Conservation (phyloP, 1,140 invertebrate genomes). For the Drosophila kanapiae region DNA sequence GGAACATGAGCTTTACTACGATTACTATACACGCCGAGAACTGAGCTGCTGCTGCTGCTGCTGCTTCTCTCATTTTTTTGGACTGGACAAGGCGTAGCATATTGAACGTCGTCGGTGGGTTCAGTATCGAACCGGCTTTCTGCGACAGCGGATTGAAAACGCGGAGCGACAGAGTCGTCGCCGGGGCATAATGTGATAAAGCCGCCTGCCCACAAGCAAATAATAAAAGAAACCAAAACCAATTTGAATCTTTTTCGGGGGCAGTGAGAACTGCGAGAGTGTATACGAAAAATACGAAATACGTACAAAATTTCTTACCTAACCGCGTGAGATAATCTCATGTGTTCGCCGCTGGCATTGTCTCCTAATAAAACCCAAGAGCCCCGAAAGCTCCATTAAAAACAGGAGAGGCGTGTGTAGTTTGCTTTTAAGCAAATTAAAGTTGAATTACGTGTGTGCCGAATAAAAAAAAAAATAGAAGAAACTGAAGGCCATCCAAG, state of each 20-base stretch:
- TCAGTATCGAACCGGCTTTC: conserved; percentile 85
- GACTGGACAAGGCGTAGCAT: conserved; percentile 72
- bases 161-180: conserved; percentile 52
- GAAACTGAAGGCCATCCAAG: conserved; percentile 62
- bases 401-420: conserved; percentile 45
- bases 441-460: conserved; percentile 47
- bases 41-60: conserved; percentile 40
- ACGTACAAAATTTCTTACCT: conserved; percentile 14
- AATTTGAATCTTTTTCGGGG: conserved; percentile 31
- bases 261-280: conserved; percentile 30
- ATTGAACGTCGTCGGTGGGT: conserved; percentile 45
- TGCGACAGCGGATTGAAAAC: conserved; percentile 79
- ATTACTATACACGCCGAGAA: conserved; percentile 57
- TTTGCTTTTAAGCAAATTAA: conserved; percentile 67
- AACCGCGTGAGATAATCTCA: conserved; percentile 43
- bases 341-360: conserved; percentile 20
- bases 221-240: conserved; percentile 27
- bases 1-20: conserved; percentile 75
- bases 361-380: conserved; percentile 25
- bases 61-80: conserved; percentile 36
- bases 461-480: conserved; percentile 21
- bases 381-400: conserved; percentile 19
- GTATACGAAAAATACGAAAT: conserved; percentile 11
- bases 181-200: conserved; percentile 52
- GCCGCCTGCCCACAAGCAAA: conserved; percentile 53